Evolutionary conservation across 2,797 vertebrate species (phyloP).

Genomic region (Oreortyx pictus): DNA sequence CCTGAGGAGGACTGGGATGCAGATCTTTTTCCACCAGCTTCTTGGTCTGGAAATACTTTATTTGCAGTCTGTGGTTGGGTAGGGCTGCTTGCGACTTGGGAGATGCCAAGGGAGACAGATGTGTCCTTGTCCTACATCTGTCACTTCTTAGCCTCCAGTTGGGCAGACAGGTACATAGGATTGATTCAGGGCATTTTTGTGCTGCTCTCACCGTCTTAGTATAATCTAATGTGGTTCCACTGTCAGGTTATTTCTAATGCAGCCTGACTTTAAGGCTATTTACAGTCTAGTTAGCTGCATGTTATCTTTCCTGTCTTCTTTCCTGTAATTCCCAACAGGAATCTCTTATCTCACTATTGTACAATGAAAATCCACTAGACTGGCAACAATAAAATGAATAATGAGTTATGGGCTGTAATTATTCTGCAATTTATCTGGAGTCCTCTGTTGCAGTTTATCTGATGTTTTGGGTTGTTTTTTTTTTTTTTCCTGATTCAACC

Average conservation of each 20-base stretch:
- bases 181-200: neutral
- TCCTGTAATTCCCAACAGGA: constrained; percentile 44
- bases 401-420: constrained; percentile 62
- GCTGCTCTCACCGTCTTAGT: neutral
- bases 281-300: neutral
- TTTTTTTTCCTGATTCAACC: constrained; percentile 61
- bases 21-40: neutral
- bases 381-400: constrained; percentile 29
- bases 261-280: constrained; percentile 11
- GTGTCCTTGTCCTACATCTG: constrained; percentile 18
- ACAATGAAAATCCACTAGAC: constrained; percentile 54
- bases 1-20: rapidly evolving
- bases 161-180: neutral
- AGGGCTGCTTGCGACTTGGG: neutral
- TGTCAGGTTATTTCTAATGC: neutral
- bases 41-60: neutral
- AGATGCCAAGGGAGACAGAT: neutral
- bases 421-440: constrained; percentile 66
- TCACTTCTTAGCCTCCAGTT: neutral
- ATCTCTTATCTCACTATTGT: constrained; percentile 54
- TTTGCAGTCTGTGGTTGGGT: neutral
- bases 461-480: constrained; percentile 22
- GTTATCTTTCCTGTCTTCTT: constrained; percentile 30
- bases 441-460: constrained; percentile 11
- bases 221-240: neutral